phyloP scores from a whole-genome alignment of 1,140 invertebrate species.

The Brachionus calyciflorus region DNA sequence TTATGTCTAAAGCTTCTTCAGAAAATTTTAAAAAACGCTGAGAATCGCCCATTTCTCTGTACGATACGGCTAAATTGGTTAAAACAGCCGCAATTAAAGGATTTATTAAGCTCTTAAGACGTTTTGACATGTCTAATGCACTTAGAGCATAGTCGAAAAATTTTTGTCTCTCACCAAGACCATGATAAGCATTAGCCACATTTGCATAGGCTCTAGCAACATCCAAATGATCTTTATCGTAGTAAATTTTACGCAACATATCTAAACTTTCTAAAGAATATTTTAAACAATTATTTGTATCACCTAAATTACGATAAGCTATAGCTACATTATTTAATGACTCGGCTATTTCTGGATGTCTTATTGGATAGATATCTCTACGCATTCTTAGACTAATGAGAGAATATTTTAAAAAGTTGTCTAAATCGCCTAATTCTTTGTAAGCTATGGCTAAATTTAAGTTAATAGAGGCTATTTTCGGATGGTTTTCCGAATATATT shows the following conservation, averaged over 20 bases:
- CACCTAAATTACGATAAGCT: background rate
- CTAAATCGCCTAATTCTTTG: background rate
- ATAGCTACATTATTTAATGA: slow-evolving; percentile 11
- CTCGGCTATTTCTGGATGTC: background rate
- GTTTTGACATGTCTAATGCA: background rate
- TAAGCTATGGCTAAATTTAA: background rate
- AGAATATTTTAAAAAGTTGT: slow-evolving; percentile 23
- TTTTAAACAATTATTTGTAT: background rate
- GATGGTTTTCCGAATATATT: background rate
- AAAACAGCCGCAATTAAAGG: background rate
- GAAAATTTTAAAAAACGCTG: background rate
- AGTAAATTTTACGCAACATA: background rate
- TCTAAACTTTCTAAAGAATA: background rate
- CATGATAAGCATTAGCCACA: background rate
- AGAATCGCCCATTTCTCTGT: background rate
- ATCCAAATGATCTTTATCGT: background rate
- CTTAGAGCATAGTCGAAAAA: slow-evolving; percentile 5
- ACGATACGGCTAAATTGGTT: background rate
- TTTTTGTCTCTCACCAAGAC: background rate
- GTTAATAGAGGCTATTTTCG: background rate
- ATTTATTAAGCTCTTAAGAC: background rate
- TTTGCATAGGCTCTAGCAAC: background rate
- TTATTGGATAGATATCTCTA: background rate
- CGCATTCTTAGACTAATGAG: background rate
- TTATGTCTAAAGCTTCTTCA: background rate